phyloP scores from a whole-genome alignment of 1,140 invertebrate genomes.

The Zaprionus davidi region DNA sequence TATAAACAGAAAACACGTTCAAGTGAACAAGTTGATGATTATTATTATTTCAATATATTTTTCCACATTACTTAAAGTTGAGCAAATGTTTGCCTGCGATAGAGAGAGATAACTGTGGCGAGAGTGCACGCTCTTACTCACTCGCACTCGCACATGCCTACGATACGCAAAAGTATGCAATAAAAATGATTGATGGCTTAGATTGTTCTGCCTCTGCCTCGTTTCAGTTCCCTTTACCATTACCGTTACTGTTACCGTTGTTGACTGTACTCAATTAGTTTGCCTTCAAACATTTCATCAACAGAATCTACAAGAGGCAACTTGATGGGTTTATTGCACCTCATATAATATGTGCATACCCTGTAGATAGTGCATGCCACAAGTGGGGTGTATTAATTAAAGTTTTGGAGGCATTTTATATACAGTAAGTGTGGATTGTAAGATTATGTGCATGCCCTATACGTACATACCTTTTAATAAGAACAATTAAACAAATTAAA shows the following conservation, averaged over 20 bases:
- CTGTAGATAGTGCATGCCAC: neutral
- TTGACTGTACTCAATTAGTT: constrained; percentile 60
- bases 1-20: constrained; percentile 6
- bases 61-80: constrained; percentile 18
- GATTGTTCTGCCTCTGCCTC: constrained; percentile 45
- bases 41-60: constrained; percentile 20
- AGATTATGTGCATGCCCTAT: no score
- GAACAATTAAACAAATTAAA: no score
- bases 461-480: no score
- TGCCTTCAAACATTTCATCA: constrained; percentile 46
- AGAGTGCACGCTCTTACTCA: neutral
- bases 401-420: neutral
- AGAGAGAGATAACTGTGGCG: constrained; percentile 3
- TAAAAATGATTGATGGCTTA: constrained; percentile 74
- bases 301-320: constrained; percentile 17
- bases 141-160: constrained; percentile 17
- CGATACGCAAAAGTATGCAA: constrained; percentile 73
- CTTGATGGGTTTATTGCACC: constrained; percentile 33
- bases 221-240: neutral
- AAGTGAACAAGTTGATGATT: constrained; percentile 20
- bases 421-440: neutral
- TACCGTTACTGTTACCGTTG: constrained; percentile 22
- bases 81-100: constrained; percentile 26
- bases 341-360: constrained; percentile 25
- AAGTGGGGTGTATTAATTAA: neutral